Evolutionary conservation across 2,113 vertebrate genomes (phyloP), one percentile per base, ranked within the genome.

Genomic region (Pipa parva): DNA sequence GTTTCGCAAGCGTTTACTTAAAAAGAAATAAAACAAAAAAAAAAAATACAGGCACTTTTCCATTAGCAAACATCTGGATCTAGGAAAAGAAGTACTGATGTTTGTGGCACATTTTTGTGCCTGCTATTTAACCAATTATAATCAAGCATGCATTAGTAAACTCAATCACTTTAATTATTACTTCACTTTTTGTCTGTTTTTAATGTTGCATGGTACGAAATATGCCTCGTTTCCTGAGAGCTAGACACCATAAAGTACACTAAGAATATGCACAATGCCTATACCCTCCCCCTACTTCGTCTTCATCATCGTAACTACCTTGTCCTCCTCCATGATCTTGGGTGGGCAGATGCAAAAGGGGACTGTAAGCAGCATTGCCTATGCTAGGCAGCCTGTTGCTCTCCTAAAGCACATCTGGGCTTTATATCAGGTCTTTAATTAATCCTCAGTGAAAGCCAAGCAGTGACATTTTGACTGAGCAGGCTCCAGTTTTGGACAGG

Each of bases 381-480:
- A 83, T 88, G 88, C 81, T 74, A 83, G 77, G 82, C 86, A 83
- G 81, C 81, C 84, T 82, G 79, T 83, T 85, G 73, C 83, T 86
- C 89, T 88, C 86, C 84, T 89, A 84, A 84, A 88, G 93, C 93
- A 97, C 95, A 98, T 97, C 95, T 98, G 96, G 94, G 92, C 95
- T 97, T 97, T 95, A 95, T 97, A 98, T 99, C 94, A 98, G 92
- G 82, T 89, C 93, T 95, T 97, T 97, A 97, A 98, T 98, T 97
- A 98, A 98, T 99, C 93, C 93, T 98, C 93, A 95, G 93, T 94
- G 95, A 97, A 95, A 94, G 94, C 93, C 92, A 94, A 91, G 85
- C 92, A 90, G 91, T 95, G 95, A 96, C 93, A 97, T 92, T 90
- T 91, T 90, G 92, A 94, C 95, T 97, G 92, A 93, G 94, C 90